Conservation (phyloP, 2,888 invertebrate species). For the Sepioteuthis lessoniana region DNA sequence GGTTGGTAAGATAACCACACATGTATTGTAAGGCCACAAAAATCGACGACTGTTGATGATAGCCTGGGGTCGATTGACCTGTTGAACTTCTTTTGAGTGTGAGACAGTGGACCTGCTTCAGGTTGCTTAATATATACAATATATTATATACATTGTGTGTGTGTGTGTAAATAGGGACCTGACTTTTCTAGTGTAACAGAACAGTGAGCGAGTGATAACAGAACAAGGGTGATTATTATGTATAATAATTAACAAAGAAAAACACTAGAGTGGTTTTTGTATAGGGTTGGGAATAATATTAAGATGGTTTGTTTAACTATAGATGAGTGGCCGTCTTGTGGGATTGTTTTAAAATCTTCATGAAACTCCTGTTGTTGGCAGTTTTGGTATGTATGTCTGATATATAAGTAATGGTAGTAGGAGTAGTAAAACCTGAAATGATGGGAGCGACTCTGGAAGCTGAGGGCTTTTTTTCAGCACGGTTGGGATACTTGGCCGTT, state of each 20-base stretch:
- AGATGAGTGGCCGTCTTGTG: not conserved
- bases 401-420: conserved; percentile 17
- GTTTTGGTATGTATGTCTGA: conserved; percentile 17
- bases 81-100: not conserved
- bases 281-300: not conserved
- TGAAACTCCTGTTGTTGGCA: conserved; percentile 16
- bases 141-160: no score
- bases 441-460: conserved; percentile 19
- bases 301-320: not conserved
- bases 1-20: not conserved
- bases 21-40: not conserved
- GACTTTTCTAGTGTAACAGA: not conserved
- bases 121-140: not conserved
- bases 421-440: conserved; percentile 33
- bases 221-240: not conserved
- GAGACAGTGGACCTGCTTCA: not conserved
- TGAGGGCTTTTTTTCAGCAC: not conserved
- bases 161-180: conserved; percentile 14
- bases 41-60: not conserved
- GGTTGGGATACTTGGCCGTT: conserved; percentile 33
- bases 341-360: not conserved
- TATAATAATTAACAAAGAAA: not conserved
- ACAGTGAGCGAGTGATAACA: not conserved
- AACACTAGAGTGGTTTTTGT: not conserved
- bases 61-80: not conserved